These are phyloP conservation scores for Thysanoteuthis rhombus DNA, from an alignment of 2,888 invertebrate genomes.

Conservation along the genomic window DNA sequence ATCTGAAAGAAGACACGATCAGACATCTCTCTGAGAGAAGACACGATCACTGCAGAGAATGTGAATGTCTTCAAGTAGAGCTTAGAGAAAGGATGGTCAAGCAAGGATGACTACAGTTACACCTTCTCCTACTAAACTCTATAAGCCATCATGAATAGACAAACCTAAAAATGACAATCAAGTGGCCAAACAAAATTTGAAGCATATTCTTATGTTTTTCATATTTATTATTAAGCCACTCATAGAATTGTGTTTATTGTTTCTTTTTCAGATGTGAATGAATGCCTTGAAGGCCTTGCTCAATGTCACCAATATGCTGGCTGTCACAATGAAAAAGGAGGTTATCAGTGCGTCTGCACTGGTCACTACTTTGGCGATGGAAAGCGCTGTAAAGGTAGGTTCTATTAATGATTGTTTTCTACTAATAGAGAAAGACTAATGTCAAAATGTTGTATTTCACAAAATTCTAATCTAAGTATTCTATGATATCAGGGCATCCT, in stretches of 20 bases:
- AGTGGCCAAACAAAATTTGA: too few relatives aligned
- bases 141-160: too few relatives aligned
- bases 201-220: too few relatives aligned
- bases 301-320: constrained; percentile 59
- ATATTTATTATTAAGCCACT: too few relatives aligned
- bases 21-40: too few relatives aligned
- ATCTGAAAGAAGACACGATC: too few relatives aligned
- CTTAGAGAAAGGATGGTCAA: too few relatives aligned
- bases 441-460: background rate
- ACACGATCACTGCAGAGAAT: too few relatives aligned
- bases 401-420: background rate
- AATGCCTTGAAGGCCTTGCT: constrained; percentile 55
- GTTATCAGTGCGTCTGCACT: constrained; percentile 62
- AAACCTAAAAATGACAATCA: too few relatives aligned
- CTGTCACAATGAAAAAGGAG: constrained; percentile 61
- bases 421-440: background rate
- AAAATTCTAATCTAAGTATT: background rate
- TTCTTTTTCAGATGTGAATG: constrained; percentile 59
- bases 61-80: too few relatives aligned
- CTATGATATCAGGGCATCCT: background rate
- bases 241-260: background rate
- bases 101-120: too few relatives aligned
- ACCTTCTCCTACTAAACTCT: too few relatives aligned
- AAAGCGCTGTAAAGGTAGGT: constrained; percentile 53
- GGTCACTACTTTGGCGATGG: constrained; percentile 56